Evolutionary conservation across 2,113 vertebrate species (phyloP).

Genomic region (Osmerus mordax): DNA sequence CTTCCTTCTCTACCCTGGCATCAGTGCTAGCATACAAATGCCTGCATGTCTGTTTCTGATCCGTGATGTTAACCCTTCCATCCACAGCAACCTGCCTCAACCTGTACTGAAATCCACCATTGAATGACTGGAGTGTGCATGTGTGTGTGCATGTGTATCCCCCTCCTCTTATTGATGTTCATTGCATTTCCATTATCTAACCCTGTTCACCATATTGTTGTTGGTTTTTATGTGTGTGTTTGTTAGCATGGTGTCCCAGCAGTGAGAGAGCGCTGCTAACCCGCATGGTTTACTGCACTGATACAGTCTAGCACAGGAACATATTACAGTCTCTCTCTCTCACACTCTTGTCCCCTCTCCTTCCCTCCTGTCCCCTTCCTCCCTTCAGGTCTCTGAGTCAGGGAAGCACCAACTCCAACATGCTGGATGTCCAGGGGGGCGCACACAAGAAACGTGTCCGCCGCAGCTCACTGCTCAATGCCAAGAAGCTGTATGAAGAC

Average conservation of each 20-base stretch:
- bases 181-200: conserved; percentile 31
- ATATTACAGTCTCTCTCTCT: no score
- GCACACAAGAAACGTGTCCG: conserved; percentile 91
- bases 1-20: no score
- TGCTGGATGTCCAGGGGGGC: conserved; percentile 90
- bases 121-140: conserved; percentile 27
- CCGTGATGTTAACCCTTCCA: conserved; percentile 47
- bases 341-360: neutral
- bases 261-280: conserved; percentile 6
- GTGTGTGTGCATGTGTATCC: conserved; percentile 45
- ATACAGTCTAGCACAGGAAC: neutral
- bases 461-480: conserved; percentile 92
- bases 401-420: conserved; percentile 95
- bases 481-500: conserved; percentile 96
- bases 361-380: neutral
- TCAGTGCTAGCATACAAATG: no score
- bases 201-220: conserved; percentile 48
- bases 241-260: conserved; percentile 60
- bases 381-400: conserved; percentile 89
- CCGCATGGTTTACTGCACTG: neutral
- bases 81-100: conserved; percentile 42
- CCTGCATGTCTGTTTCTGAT: neutral
- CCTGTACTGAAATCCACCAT: conserved; percentile 36
- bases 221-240: conserved; percentile 7
- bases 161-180: conserved; percentile 28